Evolutionary conservation across 2,797 vertebrate genomes (phyloP), one percentile per base, ranked within the genome.

Genomic region (Bufotes viridis): DNA sequence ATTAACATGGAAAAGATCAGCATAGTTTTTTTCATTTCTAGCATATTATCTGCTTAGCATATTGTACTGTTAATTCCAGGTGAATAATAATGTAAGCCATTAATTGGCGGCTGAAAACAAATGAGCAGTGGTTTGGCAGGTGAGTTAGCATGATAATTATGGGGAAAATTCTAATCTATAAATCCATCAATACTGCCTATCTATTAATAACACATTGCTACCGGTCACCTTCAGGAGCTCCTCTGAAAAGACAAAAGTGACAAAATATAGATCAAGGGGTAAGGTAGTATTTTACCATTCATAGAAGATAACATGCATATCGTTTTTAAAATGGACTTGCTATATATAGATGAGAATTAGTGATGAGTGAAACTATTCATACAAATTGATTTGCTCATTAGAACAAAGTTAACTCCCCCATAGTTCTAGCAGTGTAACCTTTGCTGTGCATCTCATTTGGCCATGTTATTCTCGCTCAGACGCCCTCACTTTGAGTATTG

Each of bases 71-170:
- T 84, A 80, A 84, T 78, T 83, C 72, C 22, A 63, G 26, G 82
- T 81, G 82, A 88, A 75, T 65, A 85, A 85, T 88, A 80, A 80
- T 53, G 61, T 63, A 72, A 69, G 80, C 65, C 75, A 88, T 69
- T 88, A 88, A 88, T 79, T 78, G 75, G 20, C 55, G 63, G 82
- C 55, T n/a, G 67, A 85, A 74, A 85, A 88, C 87, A 55, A 84
- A 84, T 88, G 75, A 84, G 78, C 22, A 72, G 63, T 85, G 4
- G 34, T 85, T 84, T 85, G 78, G 87, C 82, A 80, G 55, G 57
- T n/a, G 22, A 80, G 80, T 88, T 74, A 84, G 29, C 74, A 85
- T 53, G 58, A 65, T 72, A 82, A 83, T 86, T 79, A 89, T 67
- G 72, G 22, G 51, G 67, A 89, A 81, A 89, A 76, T 78, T 78